These are phyloP conservation scores for Myxocyprinus asiaticus DNA, from an alignment of 2,113 vertebrate species.

Conservation along the genomic window DNA sequence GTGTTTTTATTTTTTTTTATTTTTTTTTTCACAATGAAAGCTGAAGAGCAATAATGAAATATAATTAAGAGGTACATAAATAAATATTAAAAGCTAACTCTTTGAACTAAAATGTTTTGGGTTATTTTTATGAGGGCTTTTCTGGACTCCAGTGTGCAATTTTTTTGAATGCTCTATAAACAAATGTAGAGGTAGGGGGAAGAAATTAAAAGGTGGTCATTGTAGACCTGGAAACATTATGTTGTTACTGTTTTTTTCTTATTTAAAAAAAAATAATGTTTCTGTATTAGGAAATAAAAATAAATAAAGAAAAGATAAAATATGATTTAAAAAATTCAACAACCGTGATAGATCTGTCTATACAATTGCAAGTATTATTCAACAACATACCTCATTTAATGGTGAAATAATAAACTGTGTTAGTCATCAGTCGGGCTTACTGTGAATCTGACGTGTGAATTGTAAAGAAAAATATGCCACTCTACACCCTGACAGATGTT, in stretches of 20 bases:
- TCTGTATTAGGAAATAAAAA: not conserved
- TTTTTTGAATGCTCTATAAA: conserved; percentile 69
- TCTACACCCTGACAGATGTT: conserved; percentile 2
- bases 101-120: conserved; percentile 75
- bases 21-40: conserved; percentile 58
- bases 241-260: not conserved
- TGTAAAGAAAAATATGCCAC: not conserved
- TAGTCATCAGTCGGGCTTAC: not conserved
- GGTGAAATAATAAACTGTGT: conserved; percentile 27
- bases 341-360: too few relatives aligned
- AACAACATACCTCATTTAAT: not conserved
- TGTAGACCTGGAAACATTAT: too few relatives aligned
- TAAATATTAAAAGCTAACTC: conserved; percentile 65
- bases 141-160: too few relatives aligned
- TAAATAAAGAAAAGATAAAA: not conserved
- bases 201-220: too few relatives aligned
- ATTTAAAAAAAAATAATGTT: not conserved
- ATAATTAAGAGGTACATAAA: conserved; percentile 73
- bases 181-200: not conserved
- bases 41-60: conserved; percentile 71
- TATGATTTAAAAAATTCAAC: too few relatives aligned
- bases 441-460: not conserved
- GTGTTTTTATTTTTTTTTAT: conserved; percentile 21
- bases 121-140: conserved; percentile 73
- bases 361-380: too few relatives aligned